Evolutionary conservation across 2,113 vertebrate genomes (phyloP).

Genomic region (Willisornis vidua): DNA sequence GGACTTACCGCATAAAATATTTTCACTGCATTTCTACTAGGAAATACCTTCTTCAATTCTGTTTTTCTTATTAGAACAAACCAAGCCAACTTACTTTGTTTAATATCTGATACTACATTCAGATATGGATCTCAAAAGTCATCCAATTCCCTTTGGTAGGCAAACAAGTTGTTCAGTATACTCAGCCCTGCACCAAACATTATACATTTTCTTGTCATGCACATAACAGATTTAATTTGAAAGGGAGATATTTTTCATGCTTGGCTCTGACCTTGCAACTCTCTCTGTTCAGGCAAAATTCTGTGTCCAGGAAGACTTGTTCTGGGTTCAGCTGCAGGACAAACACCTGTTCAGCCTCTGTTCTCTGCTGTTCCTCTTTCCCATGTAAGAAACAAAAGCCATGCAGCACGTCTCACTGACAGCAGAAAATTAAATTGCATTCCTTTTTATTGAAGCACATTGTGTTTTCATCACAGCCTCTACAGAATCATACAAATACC

Average conservation of each 20-base stretch:
- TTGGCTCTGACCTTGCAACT: neutral
- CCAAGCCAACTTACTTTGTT: neutral
- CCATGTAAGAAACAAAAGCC: neutral
- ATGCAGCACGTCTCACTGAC: neutral
- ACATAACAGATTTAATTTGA: neutral
- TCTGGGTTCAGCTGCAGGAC: neutral
- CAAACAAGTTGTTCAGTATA: neutral
- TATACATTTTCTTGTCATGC: neutral
- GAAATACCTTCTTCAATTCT: constrained; percentile 8
- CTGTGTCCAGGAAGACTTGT: neutral
- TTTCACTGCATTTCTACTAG: neutral
- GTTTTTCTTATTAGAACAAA: neutral
- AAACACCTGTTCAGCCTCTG: neutral
- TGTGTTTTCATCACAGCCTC: neutral
- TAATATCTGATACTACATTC: neutral
- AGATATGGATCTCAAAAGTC: neutral
- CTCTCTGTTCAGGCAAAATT: neutral
- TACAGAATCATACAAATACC: neutral
- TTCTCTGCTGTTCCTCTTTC: neutral
- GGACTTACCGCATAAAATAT: neutral
- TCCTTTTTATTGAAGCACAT: neutral
- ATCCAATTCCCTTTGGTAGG: neutral
- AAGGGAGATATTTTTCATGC: neutral
- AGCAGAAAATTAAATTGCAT: neutral
- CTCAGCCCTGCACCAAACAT: neutral